Conservation (phyloP, 2,113 vertebrate genomes). For the Lanius ludovicianus region DNA sequence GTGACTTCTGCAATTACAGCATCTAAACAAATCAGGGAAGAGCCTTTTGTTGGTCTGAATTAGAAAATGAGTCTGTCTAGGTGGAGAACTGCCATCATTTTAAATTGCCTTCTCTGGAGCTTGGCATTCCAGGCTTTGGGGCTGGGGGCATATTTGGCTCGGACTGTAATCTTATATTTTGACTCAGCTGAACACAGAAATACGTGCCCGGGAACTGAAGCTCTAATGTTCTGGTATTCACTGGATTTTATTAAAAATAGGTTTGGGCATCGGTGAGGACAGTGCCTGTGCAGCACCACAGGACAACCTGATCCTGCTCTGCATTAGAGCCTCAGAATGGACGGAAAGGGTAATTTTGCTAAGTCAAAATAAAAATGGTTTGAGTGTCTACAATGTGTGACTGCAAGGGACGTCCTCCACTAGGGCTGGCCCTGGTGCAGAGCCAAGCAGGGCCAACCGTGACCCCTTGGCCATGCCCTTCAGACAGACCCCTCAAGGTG, state of each 20-base stretch:
- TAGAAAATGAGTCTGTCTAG: background rate
- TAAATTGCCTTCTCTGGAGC: background rate
- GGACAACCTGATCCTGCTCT: background rate
- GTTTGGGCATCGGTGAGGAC: accelerated
- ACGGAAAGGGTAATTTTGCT: background rate
- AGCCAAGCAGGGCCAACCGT: background rate
- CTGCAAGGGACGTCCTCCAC: background rate
- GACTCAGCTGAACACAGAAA: background rate
- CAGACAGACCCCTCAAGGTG: background rate
- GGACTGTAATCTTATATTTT: background rate
- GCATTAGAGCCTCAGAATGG: background rate
- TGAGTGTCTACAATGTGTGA: background rate
- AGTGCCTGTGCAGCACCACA: accelerated
- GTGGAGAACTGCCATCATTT: background rate
- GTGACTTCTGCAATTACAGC: background rate
- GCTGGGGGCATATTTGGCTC: background rate
- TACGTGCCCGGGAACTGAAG: accelerated
- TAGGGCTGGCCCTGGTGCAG: background rate
- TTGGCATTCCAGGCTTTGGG: background rate
- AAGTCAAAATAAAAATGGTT: background rate
- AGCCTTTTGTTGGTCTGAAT: background rate
- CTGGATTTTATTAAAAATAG: background rate
- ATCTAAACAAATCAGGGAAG: background rate
- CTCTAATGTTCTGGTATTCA: accelerated
- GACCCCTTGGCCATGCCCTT: background rate